These are phyloP conservation scores for Scaptomyza parva DNA, from an alignment of 2,888 invertebrate genomes.

Conservation along the genomic window DNA sequence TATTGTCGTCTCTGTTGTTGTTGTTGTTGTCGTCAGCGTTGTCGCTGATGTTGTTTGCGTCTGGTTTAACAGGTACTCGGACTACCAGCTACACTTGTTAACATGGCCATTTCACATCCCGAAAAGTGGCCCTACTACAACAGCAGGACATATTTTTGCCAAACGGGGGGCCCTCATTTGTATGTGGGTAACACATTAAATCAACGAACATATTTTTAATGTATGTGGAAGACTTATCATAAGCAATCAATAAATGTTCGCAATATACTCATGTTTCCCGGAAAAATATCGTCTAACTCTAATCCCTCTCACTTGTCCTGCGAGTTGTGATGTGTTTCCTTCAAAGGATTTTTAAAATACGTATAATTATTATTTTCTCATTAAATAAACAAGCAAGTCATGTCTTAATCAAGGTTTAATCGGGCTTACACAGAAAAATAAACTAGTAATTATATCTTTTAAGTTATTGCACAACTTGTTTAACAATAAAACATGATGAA, in stretches of 20 bases:
- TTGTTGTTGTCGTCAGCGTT: conserved; percentile 42
- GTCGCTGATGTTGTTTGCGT: conserved; percentile 61
- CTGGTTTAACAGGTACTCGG: conserved; percentile 78
- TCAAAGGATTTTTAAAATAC: too few relatives aligned
- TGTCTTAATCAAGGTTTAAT: too few relatives aligned
- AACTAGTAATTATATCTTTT: conserved; percentile 1
- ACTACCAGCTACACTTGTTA: conserved; percentile 78
- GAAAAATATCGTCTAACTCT: too few relatives aligned
- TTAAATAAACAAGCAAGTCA: not conserved
- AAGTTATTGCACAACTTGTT: not conserved
- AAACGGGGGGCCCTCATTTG: too few relatives aligned
- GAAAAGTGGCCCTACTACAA: conserved; percentile 47
- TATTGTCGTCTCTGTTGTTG: conserved; percentile 36
- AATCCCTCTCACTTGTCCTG: too few relatives aligned
- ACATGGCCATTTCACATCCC: conserved; percentile 52
- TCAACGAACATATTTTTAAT: not conserved
- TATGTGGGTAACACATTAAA: too few relatives aligned
- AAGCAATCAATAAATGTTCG: not conserved
- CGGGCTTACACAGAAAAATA: not conserved
- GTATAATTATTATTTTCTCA: too few relatives aligned
- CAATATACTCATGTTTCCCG: too few relatives aligned
- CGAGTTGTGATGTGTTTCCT: too few relatives aligned
- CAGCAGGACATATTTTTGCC: conserved; percentile 11
- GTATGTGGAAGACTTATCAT: too few relatives aligned
- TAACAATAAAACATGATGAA: conserved; percentile 13